phyloP scores from a whole-genome alignment of 1,140 invertebrate species.

The Lycorma delicatula region DNA sequence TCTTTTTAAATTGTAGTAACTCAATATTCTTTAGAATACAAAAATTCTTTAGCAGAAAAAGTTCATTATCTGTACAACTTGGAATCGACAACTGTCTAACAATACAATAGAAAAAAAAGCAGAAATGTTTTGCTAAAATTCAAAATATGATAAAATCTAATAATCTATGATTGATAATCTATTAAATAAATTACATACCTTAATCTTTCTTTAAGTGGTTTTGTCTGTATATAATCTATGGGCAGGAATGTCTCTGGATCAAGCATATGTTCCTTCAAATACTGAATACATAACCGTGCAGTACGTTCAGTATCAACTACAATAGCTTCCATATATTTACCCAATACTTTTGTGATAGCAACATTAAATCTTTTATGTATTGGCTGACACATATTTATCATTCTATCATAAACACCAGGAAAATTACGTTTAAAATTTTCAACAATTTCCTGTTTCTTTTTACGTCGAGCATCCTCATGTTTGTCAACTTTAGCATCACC shows the following conservation, averaged over 20 bases:
- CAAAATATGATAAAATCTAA: too few species aligned
- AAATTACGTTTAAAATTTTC: constrained; percentile 96
- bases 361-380: constrained; percentile 96
- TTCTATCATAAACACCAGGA: constrained; percentile 93
- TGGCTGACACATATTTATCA: constrained; percentile 99
- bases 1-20: too few species aligned
- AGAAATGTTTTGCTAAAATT: too few species aligned
- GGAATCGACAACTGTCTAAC: too few species aligned
- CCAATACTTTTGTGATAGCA: constrained; percentile 96
- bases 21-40: too few species aligned
- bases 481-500: constrained; percentile 97
- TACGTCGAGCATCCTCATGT: constrained; percentile 88
- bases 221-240: constrained; percentile 93
- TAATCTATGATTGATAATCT: too few species aligned
- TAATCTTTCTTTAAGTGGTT: constrained; percentile 74
- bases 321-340: constrained; percentile 99
- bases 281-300: constrained; percentile 93
- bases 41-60: too few species aligned
- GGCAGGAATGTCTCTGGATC: constrained; percentile 98
- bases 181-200: too few species aligned
- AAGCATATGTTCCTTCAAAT: constrained; percentile 95
- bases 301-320: constrained; percentile 98
- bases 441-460: constrained; percentile 96
- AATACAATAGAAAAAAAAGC: too few species aligned
- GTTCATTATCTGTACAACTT: too few species aligned